Percentiles rank a stretch among this genome's conserved stretches.
phyloP scores from a whole-genome alignment of 1,140 invertebrate genomes.

The Ceratina australensis region DNA sequence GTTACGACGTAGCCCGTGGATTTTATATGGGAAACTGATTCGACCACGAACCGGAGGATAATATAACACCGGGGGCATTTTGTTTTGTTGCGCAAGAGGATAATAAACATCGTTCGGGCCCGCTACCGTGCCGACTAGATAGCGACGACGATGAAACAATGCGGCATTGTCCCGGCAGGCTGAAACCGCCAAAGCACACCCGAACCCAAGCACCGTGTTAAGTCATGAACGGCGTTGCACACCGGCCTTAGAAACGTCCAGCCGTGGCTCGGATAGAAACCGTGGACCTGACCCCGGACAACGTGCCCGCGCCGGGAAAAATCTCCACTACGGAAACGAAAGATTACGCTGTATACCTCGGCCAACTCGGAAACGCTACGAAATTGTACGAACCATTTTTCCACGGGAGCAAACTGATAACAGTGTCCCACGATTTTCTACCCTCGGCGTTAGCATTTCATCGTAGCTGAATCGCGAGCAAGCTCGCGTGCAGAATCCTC shows the following conservation, averaged over 20 bases:
- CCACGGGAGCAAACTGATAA: no score
- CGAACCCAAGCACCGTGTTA: slow-evolving; percentile 59
- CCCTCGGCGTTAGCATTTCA: no score
- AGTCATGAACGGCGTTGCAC: slow-evolving; percentile 64
- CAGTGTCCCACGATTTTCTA: no score
- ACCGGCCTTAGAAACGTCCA: slow-evolving; percentile 32
- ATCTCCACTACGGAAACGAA: slow-evolving; percentile 6
- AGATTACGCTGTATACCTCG: background rate
- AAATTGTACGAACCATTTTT: no score
- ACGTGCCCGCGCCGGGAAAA: background rate
- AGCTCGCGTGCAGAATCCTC: background rate
- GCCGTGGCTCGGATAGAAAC: slow-evolving; percentile 9
- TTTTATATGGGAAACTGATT: slow-evolving; percentile 59
- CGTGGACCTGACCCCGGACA: slow-evolving; percentile 27
- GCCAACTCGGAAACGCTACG: no score
- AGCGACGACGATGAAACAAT: slow-evolving; percentile 71
- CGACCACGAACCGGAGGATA: slow-evolving; percentile 50
- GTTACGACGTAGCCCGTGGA: slow-evolving; percentile 47
- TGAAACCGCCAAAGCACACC: slow-evolving; percentile 56
- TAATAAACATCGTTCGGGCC: slow-evolving; percentile 66
- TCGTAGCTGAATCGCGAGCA: no score
- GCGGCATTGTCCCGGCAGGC: slow-evolving; percentile 72
- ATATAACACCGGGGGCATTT: slow-evolving; percentile 57
- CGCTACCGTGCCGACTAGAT: slow-evolving; percentile 65
- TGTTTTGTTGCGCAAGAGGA: slow-evolving; percentile 64